Evolutionary conservation across 1,140 invertebrate species (phyloP), one percentile per base, ranked within the genome.

Genomic region (Papilio aristodemus): DNA sequence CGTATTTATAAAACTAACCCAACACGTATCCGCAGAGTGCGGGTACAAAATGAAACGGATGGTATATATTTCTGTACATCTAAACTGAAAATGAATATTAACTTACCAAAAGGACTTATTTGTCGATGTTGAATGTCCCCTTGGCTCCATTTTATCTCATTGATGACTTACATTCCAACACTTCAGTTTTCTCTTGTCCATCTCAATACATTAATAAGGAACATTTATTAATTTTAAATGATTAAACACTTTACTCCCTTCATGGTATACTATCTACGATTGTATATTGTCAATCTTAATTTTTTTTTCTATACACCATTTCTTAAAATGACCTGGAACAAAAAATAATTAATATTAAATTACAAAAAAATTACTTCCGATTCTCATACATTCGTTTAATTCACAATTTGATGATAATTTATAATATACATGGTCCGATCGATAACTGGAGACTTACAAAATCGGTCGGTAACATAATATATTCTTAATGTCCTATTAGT

Each of bases 51-150:
- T n/a, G n/a, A n/a, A n/a, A n/a, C n/a, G n/a, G n/a, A n/a, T n/a
- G n/a, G n/a, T n/a, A n/a, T n/a, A n/a, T n/a, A n/a, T n/a, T n/a
- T n/a, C n/a, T n/a, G n/a, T 25, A 22, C 4, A 22, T 54, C 7
- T 11, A 54, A 54, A 25, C 17, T n/a, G n/a, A 59, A 63, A 58
- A 25, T 3, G 37, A 50, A 63, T 57, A 41, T 41, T 0, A 39
- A 83, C 85, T 84, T 71, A 87, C 87, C 84, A 86, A 78, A 84
- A 75, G 63, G 78, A 66, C 68, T 78, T 75, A 54, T 73, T 73
- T 22, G 38, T 69, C 71, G 74, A 76, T 25, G 71, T 22, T 68
- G 72, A 71, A 71, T 66, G 19, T 76, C 54, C 77, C 41, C 67
- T 68, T 25, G 68, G 79, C 59, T 78, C 83, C 83, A 85, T 85